A percentile compares a stretch with the other conserved stretches of the same genome.
phyloP scores from a whole-genome alignment of 2,797 vertebrate genomes.

The Pseudochaenichthys georgianus region DNA sequence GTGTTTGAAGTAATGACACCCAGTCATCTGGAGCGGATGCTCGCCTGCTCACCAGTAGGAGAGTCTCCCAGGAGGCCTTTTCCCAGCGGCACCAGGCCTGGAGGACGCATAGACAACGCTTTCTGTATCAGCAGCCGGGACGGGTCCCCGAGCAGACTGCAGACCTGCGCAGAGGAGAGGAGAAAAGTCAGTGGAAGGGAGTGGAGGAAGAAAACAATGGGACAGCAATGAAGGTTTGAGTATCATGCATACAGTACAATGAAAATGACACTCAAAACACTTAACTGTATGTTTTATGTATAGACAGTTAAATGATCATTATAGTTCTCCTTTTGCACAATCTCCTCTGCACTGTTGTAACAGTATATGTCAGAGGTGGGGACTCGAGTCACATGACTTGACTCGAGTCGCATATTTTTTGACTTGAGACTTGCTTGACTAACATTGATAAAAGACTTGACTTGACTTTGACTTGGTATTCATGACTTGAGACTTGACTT shows the following conservation, averaged over 20 bases:
- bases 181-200: neutral
- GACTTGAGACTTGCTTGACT: too few relatives aligned
- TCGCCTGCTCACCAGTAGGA: slow-evolving; percentile 86
- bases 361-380: neutral
- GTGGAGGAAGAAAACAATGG: neutral
- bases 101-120: slow-evolving; percentile 86
- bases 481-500: too few relatives aligned
- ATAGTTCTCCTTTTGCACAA: neutral
- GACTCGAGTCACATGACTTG: too few relatives aligned
- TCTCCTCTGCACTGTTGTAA: neutral
- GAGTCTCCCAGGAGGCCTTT: slow-evolving; percentile 91
- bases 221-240: neutral
- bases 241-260: neutral
- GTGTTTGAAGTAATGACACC: slow-evolving; percentile 6
- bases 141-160: slow-evolving; percentile 93
- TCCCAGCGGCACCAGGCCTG: slow-evolving; percentile 84
- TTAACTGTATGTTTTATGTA: neutral
- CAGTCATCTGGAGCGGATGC: neutral
- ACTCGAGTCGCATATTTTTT: too few relatives aligned
- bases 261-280: neutral
- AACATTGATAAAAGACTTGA: too few relatives aligned
- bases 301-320: neutral
- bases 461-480: too few relatives aligned
- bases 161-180: slow-evolving; percentile 80
- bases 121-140: slow-evolving; percentile 92